Evolutionary conservation across 2,888 invertebrate species (phyloP), one percentile per base, ranked within the genome.

Genomic region (Tetropium fuscum): DNA sequence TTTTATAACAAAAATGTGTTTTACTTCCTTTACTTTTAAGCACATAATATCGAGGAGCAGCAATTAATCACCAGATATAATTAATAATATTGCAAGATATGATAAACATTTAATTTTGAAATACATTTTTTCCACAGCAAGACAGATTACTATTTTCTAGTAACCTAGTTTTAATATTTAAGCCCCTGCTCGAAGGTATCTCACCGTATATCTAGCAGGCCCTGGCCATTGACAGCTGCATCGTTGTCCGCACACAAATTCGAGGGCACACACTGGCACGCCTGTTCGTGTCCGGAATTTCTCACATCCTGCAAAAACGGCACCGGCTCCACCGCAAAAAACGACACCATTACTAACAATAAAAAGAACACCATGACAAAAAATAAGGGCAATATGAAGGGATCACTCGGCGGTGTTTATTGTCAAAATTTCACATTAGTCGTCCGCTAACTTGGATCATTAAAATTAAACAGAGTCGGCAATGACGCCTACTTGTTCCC

Each of bases 131-230:
- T n/a, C n/a, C n/a, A n/a, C n/a, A n/a, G n/a, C n/a, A n/a, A n/a
- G n/a, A n/a, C n/a, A n/a, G n/a, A n/a, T n/a, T n/a, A n/a, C n/a
- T n/a, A n/a, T n/a, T n/a, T n/a, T n/a, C n/a, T n/a, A n/a, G n/a
- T n/a, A n/a, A n/a, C n/a, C n/a, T n/a, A n/a, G n/a, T n/a, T n/a
- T n/a, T n/a, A n/a, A n/a, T n/a, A n/a, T n/a, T n/a, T n/a, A n/a
- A n/a, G n/a, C n/a, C n/a, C n/a, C n/a, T n/a, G n/a, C n/a, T n/a
- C n/a, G n/a, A n/a, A n/a, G n/a, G n/a, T n/a, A n/a, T 78, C 81
- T 71, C 81, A 90, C 86, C 94, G 87, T 51, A 94, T 89, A 72
- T 95, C 93, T 48, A 95, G 88, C 25, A 92, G 81, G 3, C 90
- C 91, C 0, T 84, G 81, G 0, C 94, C 94, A 71, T 91, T 90